phyloP scores from a whole-genome alignment of 2,888 invertebrate genomes.

The Pristionchus fissidentatus region DNA sequence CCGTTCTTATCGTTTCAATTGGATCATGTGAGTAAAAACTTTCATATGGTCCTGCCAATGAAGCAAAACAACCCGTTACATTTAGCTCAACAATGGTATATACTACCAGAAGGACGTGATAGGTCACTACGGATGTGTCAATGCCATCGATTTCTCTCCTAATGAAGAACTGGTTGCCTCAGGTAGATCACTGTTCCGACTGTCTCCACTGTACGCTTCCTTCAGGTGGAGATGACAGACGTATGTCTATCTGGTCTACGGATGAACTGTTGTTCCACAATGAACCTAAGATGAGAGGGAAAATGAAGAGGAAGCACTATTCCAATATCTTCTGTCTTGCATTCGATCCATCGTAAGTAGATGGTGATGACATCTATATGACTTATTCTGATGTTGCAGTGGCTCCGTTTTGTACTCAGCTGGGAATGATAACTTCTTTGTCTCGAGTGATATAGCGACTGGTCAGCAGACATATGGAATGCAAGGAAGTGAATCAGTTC shows the following conservation, averaged over 20 bases:
- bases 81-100: neutral
- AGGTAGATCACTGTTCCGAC: conserved; percentile 17
- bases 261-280: conserved; percentile 76
- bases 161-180: conserved; percentile 50
- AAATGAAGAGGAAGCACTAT: conserved; percentile 87
- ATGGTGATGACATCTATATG: neutral
- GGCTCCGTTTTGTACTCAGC: conserved; percentile 83
- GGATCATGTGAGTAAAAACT: neutral
- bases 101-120: conserved; percentile 32
- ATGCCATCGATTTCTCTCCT: conserved; percentile 51
- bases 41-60: too few relatives aligned
- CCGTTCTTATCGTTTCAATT: neutral
- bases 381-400: neutral
- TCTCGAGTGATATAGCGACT: conserved; percentile 89
- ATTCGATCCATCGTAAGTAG: conserved; percentile 83
- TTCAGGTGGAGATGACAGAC: conserved; percentile 91
- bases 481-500: neutral
- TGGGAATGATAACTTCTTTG: conserved; percentile 89
- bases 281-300: conserved; percentile 79
- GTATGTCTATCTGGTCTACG: conserved; percentile 91
- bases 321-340: conserved; percentile 94
- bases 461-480: neutral
- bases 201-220: neutral
- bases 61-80: too few relatives aligned
- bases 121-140: conserved; percentile 52